Evolutionary conservation across 1,140 invertebrate genomes (phyloP).

Genomic region (Neoseiulus cucumeris): DNA sequence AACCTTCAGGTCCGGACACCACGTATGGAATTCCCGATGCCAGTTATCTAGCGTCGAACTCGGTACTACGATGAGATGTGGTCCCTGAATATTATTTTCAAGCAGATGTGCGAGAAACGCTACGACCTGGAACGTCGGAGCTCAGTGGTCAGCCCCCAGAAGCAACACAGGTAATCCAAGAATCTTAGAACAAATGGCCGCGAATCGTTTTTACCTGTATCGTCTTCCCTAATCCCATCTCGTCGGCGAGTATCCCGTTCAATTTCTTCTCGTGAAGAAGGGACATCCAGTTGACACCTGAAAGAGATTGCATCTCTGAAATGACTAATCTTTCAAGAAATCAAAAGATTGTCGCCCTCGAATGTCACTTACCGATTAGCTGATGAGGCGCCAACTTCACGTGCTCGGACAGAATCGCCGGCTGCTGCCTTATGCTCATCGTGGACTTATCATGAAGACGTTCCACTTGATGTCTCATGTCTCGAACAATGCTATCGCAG

Average conservation of each 20-base stretch:
- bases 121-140: constrained; percentile 21
- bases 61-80: constrained; percentile 74
- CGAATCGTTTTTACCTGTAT: constrained; percentile 54
- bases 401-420: constrained; percentile 26
- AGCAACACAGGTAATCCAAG: no score
- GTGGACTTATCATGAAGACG: constrained; percentile 22
- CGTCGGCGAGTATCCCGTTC: constrained; percentile 80
- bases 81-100: constrained; percentile 40
- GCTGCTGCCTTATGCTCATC: constrained; percentile 29
- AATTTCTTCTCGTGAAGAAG: constrained; percentile 69
- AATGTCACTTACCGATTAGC: constrained; percentile 45
- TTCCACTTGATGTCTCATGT: constrained; percentile 30
- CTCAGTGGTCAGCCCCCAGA: no score
- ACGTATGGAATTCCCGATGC: constrained; percentile 55
- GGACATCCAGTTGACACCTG: constrained; percentile 61
- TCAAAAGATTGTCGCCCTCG: no score
- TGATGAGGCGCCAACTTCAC: constrained; percentile 60
- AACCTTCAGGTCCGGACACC: constrained; percentile 61
- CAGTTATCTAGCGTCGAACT: constrained; percentile 66
- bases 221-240: constrained; percentile 76
- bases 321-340: no score
- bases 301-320: no score
- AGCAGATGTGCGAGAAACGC: constrained; percentile 69
- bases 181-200: no score
- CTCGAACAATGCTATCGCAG: constrained; percentile 30